Conservation (phyloP, 2,888 invertebrate species). For the Tetragonula carbonaria region DNA sequence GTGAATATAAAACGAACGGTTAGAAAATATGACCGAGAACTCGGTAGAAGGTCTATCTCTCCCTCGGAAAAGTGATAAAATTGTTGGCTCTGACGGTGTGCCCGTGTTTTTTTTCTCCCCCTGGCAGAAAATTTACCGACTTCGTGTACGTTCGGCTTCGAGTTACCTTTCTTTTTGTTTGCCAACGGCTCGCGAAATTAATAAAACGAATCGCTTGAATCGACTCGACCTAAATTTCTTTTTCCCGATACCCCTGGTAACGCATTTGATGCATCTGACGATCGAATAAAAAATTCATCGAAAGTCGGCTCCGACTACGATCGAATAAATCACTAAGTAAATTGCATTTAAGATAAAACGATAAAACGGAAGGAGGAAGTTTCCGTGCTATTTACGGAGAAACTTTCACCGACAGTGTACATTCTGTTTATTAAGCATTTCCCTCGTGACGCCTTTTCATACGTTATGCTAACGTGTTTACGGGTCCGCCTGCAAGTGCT, state of each 20-base stretch:
- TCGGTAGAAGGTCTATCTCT: constrained; percentile 25
- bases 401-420: neutral
- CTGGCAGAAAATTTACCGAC: constrained; percentile 24
- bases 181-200: constrained; percentile 13
- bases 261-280: neutral
- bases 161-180: constrained; percentile 4
- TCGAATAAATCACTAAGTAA: constrained; percentile 9
- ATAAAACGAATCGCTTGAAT: constrained; percentile 11
- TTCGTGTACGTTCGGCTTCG: constrained; percentile 2
- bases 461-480: constrained; percentile 24
- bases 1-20: constrained; percentile 58
- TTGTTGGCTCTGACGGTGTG: neutral
- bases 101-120: neutral
- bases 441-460: constrained; percentile 34
- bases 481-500: neutral
- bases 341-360: constrained; percentile 32
- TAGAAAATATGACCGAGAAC: constrained; percentile 28
- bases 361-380: neutral
- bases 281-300: constrained; percentile 13
- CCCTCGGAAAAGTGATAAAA: constrained; percentile 49
- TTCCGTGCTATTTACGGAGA: neutral
- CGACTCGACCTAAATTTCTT: constrained; percentile 23
- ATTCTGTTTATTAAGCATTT: neutral
- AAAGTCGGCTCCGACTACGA: neutral
- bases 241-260: neutral